phyloP scores from a whole-genome alignment of 2,113 vertebrate species.

The Ceyx margarethae region DNA sequence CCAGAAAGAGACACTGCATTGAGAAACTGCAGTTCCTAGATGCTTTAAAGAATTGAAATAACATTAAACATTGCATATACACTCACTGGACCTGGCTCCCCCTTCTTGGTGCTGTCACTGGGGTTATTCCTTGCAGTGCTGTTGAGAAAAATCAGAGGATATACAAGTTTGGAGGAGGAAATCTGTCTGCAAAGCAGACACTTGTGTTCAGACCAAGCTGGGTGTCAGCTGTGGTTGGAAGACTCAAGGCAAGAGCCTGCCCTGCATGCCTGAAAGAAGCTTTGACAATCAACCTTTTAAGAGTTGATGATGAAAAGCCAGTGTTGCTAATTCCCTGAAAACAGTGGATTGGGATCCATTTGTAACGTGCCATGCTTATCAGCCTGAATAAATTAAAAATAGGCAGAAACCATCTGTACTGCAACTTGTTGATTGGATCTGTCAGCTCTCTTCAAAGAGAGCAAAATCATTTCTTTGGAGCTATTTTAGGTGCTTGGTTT shows the following conservation, averaged over 20 bases:
- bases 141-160: not conserved
- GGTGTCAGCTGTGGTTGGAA: too few relatives aligned
- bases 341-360: constrained; percentile 34
- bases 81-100: not conserved
- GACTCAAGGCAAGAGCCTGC: constrained; percentile 23
- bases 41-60: not conserved
- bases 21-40: not conserved
- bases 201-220: not conserved
- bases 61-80: not conserved
- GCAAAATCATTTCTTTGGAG: not conserved
- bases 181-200: fast-evolving
- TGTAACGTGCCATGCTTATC: not conserved
- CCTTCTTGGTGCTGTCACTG: not conserved
- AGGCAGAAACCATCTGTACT: constrained; percentile 31
- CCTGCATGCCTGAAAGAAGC: constrained; percentile 38
- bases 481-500: not conserved
- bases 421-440: constrained; percentile 43
- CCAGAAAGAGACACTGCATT: not conserved
- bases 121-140: not conserved
- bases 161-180: not conserved
- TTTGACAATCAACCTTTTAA: constrained; percentile 47
- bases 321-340: constrained; percentile 13
- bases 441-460: not conserved
- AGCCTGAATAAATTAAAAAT: constrained; percentile 43
- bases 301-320: constrained; percentile 43